Base-by-base conservation (phyloP, 2,797 vertebrate genomes). In the Urocyon cinereoargenteus region DNA sequence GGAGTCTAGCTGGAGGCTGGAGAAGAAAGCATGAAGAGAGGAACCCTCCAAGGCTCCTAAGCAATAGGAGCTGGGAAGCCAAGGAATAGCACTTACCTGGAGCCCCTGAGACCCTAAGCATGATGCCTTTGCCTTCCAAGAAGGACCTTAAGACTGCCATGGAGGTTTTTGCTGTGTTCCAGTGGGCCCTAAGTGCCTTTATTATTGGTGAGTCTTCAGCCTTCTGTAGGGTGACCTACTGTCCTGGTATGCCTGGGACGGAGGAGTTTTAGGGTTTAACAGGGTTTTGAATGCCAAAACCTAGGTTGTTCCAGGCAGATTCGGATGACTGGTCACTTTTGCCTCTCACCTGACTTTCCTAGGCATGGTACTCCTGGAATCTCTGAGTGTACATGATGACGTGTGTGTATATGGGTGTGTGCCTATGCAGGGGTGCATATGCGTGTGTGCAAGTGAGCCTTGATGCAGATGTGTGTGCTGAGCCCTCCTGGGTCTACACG, bases 141-240 rank as follows among this genome's bases (percentile, higher is more conserved):
- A 97, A 96, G 66, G 85, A 97, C 51, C 18, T 97, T n/a, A 97
- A 96, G 95, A 81, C 34, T 0, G 18, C 59, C n/a, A 10, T 96
- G 92, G 96, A 97, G 72, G 90, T 98, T 73, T 95, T 97, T 19
- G 87, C 97, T 86, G 0, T 98, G 68, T 97, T 97, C 92, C 96
- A 98, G 51, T 98, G 96, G 96, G 1, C 24, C 13, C 53, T 97
- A n/a, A 90, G 84, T 45, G 51, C 1, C 84, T n/a, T 96, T 0
- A 0, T 95, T 61, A 92, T 95, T 0, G 45, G 97, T 98, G 87
- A 98, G 97, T 96, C 55, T 97, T 94, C 18, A 61, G 85, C 61
- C 75, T 90, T 94, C 49, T 3, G 1, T 14, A 83, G n/a, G 19
- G 28, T 85, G 81, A 91, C 31, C 45, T 73, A 40, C 26, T 18